These are phyloP conservation scores for Dryoscopus gambensis DNA, from an alignment of 2,113 vertebrate species.

Conservation along the genomic window DNA sequence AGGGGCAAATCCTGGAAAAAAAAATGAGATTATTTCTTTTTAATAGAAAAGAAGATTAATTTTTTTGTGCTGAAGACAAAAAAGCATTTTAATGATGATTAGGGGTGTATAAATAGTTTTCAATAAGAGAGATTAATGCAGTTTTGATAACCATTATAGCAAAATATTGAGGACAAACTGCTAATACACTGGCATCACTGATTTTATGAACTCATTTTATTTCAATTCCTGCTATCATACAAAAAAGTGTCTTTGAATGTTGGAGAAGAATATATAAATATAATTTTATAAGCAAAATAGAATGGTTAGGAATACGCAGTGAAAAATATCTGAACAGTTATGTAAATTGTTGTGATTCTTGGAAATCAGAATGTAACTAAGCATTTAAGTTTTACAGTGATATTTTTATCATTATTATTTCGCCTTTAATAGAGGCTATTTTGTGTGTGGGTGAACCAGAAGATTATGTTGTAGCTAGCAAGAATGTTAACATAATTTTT, in stretches of 20 bases:
- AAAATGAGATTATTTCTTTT: neutral
- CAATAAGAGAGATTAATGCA: neutral
- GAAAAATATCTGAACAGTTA: neutral
- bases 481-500: slow-evolving; percentile 52
- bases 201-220: slow-evolving; percentile 41
- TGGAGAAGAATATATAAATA: neutral
- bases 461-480: slow-evolving; percentile 47
- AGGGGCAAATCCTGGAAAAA: neutral
- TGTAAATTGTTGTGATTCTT: slow-evolving; percentile 23
- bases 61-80: slow-evolving; percentile 10
- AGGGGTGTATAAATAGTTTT: neutral
- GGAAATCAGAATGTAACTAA: neutral
- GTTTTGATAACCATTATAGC: neutral
- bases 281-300: neutral
- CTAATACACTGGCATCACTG: neutral
- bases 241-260: neutral
- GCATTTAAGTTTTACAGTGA: slow-evolving; percentile 7
- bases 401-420: slow-evolving; percentile 22
- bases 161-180: slow-evolving; percentile 11
- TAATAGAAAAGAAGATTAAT: slow-evolving; percentile 22
- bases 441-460: slow-evolving; percentile 8
- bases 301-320: neutral
- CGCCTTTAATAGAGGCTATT: slow-evolving; percentile 24
- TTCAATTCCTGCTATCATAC: neutral
- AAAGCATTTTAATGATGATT: slow-evolving; percentile 43